Evolutionary conservation across 2,888 invertebrate species (phyloP), one percentile per base, ranked within the genome.

Genomic region (Platycnemis pennipes): DNA sequence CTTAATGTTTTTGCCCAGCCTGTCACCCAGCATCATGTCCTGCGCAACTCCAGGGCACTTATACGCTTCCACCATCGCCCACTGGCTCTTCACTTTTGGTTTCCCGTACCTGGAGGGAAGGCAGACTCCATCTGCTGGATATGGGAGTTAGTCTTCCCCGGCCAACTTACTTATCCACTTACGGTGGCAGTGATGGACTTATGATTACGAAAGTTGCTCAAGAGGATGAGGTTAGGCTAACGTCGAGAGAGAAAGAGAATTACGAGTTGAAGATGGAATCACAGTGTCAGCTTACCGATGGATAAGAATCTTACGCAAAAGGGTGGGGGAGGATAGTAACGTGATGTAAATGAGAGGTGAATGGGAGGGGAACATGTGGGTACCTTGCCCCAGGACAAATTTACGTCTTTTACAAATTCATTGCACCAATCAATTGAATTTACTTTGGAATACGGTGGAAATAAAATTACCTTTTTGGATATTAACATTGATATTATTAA

Each of bases 161-260:
- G 31, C 49, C 49, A 88, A 88, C 49, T 53, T 53, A 49, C 49
- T 88, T 88, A 88, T 53, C 88, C 88, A 53, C 88, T 88, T 88
- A 88, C n/a, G 88, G 88, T n/a, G 88, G 46, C 31, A 88, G 46
- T 31, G 88, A 88, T 88, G 88, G 88, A 88, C 88, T 88, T 49
- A 31, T 53, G 53, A 88, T 88, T 46, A 88, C 49, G 88, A 31
- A 88, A 88, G 49, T 88, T 53, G 53, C 53, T 88, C 53, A 8
- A 49, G 16, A 8, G 26, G 63, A 26, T 5, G 63, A 8, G 63
- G 63, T n/a, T 26, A 0, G 88, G 31, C 31, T 49, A 31, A 49
- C 88, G 49, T 37, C 31, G 22, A 53, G 88, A 31, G 37, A 49
- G 53, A 88, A 16, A 31, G 22, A 26, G 63, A 26, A n/a, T 63